These are phyloP conservation scores for Uromys caudimaculatus DNA, from an alignment of 2,797 vertebrate species.

Conservation along the genomic window DNA sequence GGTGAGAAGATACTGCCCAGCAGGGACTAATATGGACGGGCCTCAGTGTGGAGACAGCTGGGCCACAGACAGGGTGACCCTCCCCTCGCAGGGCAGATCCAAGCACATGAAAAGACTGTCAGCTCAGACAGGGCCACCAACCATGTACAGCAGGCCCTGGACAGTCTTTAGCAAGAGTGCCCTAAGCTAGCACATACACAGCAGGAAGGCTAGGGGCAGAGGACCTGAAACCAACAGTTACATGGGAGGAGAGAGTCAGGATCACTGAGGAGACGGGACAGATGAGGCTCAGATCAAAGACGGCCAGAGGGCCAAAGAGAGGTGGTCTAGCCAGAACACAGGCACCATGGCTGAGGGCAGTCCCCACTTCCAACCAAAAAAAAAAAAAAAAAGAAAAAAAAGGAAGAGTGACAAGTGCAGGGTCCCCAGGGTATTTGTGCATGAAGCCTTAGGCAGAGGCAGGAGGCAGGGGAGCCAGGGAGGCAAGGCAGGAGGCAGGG, in stretches of 20 bases:
- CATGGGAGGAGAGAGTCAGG: background rate
- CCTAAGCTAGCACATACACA: background rate
- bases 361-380: background rate
- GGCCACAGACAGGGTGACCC: no score
- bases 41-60: background rate
- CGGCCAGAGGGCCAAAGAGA: background rate
- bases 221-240: background rate
- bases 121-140: no score
- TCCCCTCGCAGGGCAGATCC: background rate
- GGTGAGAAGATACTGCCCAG: background rate
- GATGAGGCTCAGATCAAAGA: no score
- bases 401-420: background rate
- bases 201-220: background rate
- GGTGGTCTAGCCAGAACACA: background rate
- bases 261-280: background rate
- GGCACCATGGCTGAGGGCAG: accelerated
- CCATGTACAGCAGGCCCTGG: background rate
- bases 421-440: background rate
- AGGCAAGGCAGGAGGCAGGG: no score
- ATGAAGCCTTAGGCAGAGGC: no score
- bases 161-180: background rate
- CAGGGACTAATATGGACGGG: background rate
- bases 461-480: background rate
- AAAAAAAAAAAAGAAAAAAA: no score
- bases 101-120: background rate